These are phyloP conservation scores for Melanocharis versteri DNA, from an alignment of 2,113 vertebrate species.

Conservation along the genomic window DNA sequence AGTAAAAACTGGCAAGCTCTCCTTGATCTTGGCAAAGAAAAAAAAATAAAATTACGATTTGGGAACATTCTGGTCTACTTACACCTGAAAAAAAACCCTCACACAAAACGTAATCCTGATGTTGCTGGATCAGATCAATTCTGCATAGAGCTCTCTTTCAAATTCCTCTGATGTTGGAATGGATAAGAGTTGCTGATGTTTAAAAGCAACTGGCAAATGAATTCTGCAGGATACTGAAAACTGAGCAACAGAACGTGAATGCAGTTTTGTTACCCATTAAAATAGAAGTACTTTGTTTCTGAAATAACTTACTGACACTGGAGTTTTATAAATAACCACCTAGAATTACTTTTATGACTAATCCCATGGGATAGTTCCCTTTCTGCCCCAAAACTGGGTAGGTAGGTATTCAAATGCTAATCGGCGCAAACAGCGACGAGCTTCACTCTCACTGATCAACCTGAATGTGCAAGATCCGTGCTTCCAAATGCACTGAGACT, in stretches of 20 bases:
- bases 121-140: background rate
- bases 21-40: conserved; percentile 48
- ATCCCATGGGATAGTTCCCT: background rate
- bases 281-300: conserved; percentile 36
- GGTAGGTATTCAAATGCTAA: conserved; percentile 44
- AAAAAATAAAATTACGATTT: background rate
- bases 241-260: background rate
- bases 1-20: conserved; percentile 59
- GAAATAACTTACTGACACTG: conserved; percentile 49
- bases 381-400: conserved; percentile 7
- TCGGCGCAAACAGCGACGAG: background rate
- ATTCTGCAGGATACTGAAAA: conserved; percentile 1
- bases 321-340: conserved; percentile 36
- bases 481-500: conserved; percentile 11
- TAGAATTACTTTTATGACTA: background rate
- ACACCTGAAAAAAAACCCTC: background rate
- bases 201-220: conserved; percentile 16
- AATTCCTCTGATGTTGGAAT: background rate
- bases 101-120: background rate
- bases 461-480: conserved; percentile 9
- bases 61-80: conserved; percentile 32
- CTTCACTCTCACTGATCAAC: background rate
- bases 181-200: conserved; percentile 19
- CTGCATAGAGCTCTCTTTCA: background rate
- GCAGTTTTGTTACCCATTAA: background rate